phyloP scores from a whole-genome alignment of 2,113 vertebrate species.

The Lethenteron camtschaticum region DNA sequence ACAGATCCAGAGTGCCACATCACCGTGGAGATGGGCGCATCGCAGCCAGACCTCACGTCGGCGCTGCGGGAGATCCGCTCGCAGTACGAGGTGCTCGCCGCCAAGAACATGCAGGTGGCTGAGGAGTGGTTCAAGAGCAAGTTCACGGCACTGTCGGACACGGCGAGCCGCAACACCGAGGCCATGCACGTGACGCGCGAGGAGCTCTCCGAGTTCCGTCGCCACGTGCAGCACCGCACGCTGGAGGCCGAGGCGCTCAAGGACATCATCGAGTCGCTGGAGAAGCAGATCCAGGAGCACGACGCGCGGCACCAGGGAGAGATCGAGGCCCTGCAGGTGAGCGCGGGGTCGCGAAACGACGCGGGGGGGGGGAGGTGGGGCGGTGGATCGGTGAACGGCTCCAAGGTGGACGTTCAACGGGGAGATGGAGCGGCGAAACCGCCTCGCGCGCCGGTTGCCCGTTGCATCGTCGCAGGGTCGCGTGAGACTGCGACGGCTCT shows the following conservation, averaged over 20 bases:
- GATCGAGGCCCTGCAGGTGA: slow-evolving; percentile 51
- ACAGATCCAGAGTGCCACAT: slow-evolving; percentile 18
- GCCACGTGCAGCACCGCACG: slow-evolving; percentile 64
- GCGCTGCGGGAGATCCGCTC: slow-evolving; percentile 62
- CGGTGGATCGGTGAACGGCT: too few relatives aligned
- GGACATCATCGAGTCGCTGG: slow-evolving; percentile 65
- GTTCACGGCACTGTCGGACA: slow-evolving; percentile 54
- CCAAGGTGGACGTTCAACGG: too few relatives aligned
- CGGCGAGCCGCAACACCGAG: slow-evolving; percentile 54
- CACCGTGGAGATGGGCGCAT: slow-evolving; percentile 22
- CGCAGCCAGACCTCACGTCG: slow-evolving; percentile 54
- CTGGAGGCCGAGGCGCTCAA: slow-evolving; percentile 71
- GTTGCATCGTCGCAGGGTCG: too few relatives aligned
- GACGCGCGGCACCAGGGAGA: slow-evolving; percentile 56
- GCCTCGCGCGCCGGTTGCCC: too few relatives aligned
- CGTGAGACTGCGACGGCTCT: too few relatives aligned
- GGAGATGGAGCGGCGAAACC: too few relatives aligned
- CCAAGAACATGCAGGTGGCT: slow-evolving; percentile 68
- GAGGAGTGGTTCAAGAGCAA: slow-evolving; percentile 88
- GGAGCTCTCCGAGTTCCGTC: slow-evolving; percentile 63
- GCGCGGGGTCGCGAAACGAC: neutral
- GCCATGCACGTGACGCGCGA: slow-evolving; percentile 56
- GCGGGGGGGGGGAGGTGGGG: too few relatives aligned
- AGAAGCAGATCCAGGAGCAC: slow-evolving; percentile 66
- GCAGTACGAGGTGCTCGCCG: slow-evolving; percentile 69